Percentiles rank a stretch among this genome's conserved stretches.
Conservation (phyloP, 2,797 vertebrate genomes). For the Hapalemur alaotrensis region DNA sequence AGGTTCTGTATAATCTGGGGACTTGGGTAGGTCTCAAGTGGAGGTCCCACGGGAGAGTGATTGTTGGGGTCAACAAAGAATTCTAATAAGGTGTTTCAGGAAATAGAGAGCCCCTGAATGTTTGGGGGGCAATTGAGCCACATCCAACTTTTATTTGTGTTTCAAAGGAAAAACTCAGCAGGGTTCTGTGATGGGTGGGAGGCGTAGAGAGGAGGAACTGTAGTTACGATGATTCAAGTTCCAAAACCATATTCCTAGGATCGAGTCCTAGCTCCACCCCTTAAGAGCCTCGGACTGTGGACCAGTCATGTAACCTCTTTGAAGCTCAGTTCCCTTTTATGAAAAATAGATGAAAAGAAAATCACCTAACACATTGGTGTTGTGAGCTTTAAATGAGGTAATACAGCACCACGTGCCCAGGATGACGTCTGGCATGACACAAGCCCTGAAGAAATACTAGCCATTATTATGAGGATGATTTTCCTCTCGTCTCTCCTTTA, state of each 20-base stretch:
- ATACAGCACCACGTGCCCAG: neutral
- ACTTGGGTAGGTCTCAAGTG: neutral
- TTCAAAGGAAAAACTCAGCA: neutral
- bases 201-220: neutral
- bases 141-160: neutral
- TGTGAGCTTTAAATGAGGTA: neutral
- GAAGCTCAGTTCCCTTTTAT: neutral
- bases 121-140: neutral
- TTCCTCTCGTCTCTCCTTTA: neutral
- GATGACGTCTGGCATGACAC: neutral
- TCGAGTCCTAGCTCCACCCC: neutral
- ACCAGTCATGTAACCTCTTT: no score
- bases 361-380: neutral
- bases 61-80: neutral
- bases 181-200: neutral
- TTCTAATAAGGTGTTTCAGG: neutral
- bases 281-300: neutral
- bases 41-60: neutral
- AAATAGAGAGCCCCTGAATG: neutral
- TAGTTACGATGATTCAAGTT: neutral
- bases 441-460: neutral
- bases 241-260: neutral
- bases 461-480: neutral
- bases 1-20: neutral
- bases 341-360: neutral